Evolutionary conservation across 2,113 vertebrate species (phyloP), one percentile per base, ranked within the genome.

Genomic region (Condylura cristata): DNA sequence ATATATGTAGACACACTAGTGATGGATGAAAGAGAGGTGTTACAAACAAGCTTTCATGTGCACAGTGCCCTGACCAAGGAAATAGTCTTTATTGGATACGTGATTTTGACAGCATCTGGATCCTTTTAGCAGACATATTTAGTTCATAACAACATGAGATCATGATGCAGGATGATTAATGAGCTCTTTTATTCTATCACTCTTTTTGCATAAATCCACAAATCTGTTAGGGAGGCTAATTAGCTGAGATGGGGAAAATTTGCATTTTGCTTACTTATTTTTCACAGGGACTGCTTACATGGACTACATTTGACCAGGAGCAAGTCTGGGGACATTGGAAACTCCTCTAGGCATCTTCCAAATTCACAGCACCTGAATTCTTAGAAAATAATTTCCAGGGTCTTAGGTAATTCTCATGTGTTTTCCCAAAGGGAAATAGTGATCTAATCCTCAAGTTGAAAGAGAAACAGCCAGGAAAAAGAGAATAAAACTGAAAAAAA

Each of bases 61-160:
- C 78, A 89, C 92, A 79, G 5, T 76, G 70, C 90, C 65, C 4
- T 6, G 44, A 74, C 85, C 90, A 84, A 60, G 81, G 60, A 71
- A 88, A 89, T 13, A 51, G 44, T 44, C 72, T 86, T 81, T 46
- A 74, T 37, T 85, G 76, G 89, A 92, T 44, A 44, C 46, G 86
- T 8, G 7, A 39, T 90, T 76, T 70, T 58, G 81, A 80, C 6
- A 65, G 72, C 95, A 97, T 96, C 95, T 96, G 96, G 93, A 96
- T 95, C 58, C 44, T 76, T 58, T 97, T 93, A 94, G 94, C 56
- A 61, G 60, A 84, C 72, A 46, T 95, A 95, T 96, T 96, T 91
- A 90, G 86, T 96, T 95, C 79, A 60, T 89, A 96, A 95, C 94
- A 95, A 96, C 74, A 95, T 88, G 93, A 96, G 94, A 87, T 96